Base-by-base conservation (phyloP, 2,113 vertebrate genomes). In the Trematocara macrostoma region DNA sequence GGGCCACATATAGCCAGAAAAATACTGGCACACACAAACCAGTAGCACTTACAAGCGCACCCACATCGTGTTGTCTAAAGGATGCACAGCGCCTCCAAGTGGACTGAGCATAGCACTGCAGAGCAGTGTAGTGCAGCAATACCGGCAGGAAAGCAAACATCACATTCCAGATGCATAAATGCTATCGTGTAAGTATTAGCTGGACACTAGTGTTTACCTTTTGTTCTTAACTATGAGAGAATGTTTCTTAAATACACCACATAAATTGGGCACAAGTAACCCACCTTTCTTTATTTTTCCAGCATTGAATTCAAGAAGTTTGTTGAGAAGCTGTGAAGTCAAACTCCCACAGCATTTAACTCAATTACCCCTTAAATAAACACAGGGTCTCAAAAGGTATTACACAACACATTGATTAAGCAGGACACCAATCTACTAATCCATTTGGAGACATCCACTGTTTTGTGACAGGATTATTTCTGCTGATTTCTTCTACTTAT, bases 71-170 rank as follows among this genome's bases (percentile, higher is more conserved):
- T 18, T 64, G 26, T 82, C 10, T 78, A 14, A 71, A 93, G 87
- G 91, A 89, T 79, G 56, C 89, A 94, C 91, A 95, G 90, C 15
- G 82, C 93, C 94, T 23, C 92, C 95, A 90, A 84, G 92, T 95
- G 95, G 92, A 82, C 45, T 3, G 40, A 90, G n/a, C 4, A 3
- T 3, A n/a, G 15, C 56, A 88, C 87, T 91, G 86, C 90, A 86
- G 51, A 3, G n/a, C 14, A 86, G 53, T 11, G 16, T 14, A 34
- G 64, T 2, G 2, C 26, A 51, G 16, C 2, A 31, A 34, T 47
- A 31, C 42, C 0, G 16, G 45, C 8, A 86, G 16, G 2, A 52
- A 51, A 85, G 29, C 35, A 82, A 78, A 5, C 14, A 55, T 26
- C 11, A 52, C 14, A 18, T 59, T 89, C 78, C 51, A 67, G 34